These are phyloP conservation scores for Anarsia innoxiella DNA, from an alignment of 2,888 invertebrate species.

Conservation along the genomic window DNA sequence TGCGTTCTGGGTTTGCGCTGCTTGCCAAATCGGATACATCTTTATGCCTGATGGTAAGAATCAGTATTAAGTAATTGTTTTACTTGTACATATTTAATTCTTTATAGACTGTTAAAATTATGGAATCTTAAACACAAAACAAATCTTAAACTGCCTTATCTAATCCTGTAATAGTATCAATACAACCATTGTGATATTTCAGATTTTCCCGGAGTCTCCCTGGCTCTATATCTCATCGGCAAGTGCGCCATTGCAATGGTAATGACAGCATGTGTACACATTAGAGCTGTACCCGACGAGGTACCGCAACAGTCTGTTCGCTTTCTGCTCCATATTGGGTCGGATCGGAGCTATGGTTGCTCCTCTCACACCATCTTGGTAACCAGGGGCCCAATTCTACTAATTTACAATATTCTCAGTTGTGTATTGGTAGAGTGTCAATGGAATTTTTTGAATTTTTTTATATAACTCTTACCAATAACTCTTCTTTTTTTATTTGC, in stretches of 20 bases:
- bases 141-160: too few species aligned
- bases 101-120: too few species aligned
- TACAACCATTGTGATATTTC: too few species aligned
- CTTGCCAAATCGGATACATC: conserved; percentile 71
- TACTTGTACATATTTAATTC: too few species aligned
- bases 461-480: too few species aligned
- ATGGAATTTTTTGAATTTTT: too few species aligned
- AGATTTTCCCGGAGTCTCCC: conserved; percentile 29
- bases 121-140: too few species aligned
- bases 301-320: conserved; percentile 78
- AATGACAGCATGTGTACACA: conserved; percentile 79
- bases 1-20: conserved; percentile 74
- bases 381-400: too few species aligned
- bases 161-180: too few species aligned
- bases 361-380: conserved; percentile 81
- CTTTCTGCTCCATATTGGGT: conserved; percentile 80
- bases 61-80: neutral
- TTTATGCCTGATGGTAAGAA: conserved; percentile 64
- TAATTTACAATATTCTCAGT: too few species aligned
- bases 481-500: too few species aligned
- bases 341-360: conserved; percentile 79
- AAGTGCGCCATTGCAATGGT: conserved; percentile 80
- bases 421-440: too few species aligned
- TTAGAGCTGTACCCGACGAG: conserved; percentile 83
- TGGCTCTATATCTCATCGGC: conserved; percentile 76